Percentiles rank a stretch among this genome's conserved stretches.
Evolutionary conservation across 2,888 invertebrate genomes (phyloP).

Genomic region (Ctenicera cuprea): DNA sequence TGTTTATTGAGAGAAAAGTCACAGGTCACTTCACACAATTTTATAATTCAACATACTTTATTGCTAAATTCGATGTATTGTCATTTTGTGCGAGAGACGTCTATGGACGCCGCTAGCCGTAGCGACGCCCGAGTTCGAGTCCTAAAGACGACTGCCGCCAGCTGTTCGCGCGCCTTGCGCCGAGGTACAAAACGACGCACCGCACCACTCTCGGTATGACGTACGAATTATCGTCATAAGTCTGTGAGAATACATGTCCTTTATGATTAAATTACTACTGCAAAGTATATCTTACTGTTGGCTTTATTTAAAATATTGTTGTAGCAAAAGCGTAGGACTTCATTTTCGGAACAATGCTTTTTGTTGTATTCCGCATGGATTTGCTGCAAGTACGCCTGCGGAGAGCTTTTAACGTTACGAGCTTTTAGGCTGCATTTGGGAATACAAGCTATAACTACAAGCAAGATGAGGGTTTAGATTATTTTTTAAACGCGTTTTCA

Average conservation of each 20-base stretch:
- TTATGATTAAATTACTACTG: constrained; percentile 48
- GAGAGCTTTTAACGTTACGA: constrained; percentile 15
- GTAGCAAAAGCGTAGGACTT: not conserved
- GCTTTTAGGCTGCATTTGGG: constrained; percentile 22
- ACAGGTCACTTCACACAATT: constrained; percentile 53
- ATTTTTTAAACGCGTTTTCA: not conserved
- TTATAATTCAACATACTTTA: constrained; percentile 57
- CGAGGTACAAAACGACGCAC: constrained; percentile 39
- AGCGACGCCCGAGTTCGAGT: constrained; percentile 61
- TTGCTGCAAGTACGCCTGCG: not conserved
- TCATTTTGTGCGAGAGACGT: constrained; percentile 64
- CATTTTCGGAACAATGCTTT: not conserved
- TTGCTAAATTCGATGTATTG: constrained; percentile 69
- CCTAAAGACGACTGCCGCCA: constrained; percentile 63
- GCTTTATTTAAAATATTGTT: constrained; percentile 4
- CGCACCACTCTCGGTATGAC: constrained; percentile 37
- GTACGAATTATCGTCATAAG: constrained; percentile 51
- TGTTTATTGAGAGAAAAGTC: constrained; percentile 58
- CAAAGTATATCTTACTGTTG: constrained; percentile 4
- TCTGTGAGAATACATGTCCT: constrained; percentile 42
- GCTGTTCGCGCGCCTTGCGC: constrained; percentile 58
- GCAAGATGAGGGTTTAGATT: not conserved
- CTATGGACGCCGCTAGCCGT: constrained; percentile 56
- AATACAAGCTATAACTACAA: constrained; percentile 15
- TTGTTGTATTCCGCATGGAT: not conserved